Conservation (phyloP, 2,888 invertebrate species). For the Colostygia pectinataria region DNA sequence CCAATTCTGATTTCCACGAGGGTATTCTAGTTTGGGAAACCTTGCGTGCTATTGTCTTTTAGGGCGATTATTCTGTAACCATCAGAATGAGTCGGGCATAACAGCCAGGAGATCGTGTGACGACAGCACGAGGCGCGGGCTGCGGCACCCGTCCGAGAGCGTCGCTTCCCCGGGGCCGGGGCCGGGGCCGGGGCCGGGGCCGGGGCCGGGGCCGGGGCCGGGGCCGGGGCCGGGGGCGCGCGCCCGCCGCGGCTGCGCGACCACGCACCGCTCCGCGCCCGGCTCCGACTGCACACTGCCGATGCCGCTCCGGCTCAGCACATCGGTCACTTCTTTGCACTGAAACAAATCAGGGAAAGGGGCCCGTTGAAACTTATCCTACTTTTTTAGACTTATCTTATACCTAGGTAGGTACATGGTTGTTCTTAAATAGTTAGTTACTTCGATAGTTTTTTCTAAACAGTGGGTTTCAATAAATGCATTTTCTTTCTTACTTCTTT, state of each 20-base stretch:
- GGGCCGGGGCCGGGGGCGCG: slow-evolving; percentile 45
- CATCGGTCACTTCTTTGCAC: slow-evolving; percentile 44
- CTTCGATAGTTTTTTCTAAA: no score
- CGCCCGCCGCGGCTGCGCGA: slow-evolving; percentile 44
- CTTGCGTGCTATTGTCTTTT: no score
- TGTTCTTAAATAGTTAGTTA: no score
- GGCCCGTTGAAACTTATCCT: no score
- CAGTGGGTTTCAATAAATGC: no score
- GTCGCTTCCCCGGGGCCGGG: slow-evolving; percentile 29
- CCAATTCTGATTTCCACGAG: no score
- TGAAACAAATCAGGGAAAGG: no score
- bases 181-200: slow-evolving; percentile 51
- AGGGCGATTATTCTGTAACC: no score
- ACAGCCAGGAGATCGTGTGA: slow-evolving; percentile 32
- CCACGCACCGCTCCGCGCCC: slow-evolving; percentile 19
- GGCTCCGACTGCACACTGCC: slow-evolving; percentile 22
- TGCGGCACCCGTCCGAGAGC: slow-evolving; percentile 32
- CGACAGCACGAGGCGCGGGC: slow-evolving; percentile 36
- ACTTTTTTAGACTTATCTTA: no score
- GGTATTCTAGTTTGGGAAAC: no score
- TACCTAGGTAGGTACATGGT: no score
- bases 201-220: slow-evolving; percentile 39
- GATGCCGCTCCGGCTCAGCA: slow-evolving; percentile 20
- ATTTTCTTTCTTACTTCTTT: no score
- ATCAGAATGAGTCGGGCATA: slow-evolving; percentile 12